Percentiles rank a stretch among this genome's conserved stretches.
phyloP scores from a whole-genome alignment of 2,797 vertebrate species.

The Chelon labrosus region DNA sequence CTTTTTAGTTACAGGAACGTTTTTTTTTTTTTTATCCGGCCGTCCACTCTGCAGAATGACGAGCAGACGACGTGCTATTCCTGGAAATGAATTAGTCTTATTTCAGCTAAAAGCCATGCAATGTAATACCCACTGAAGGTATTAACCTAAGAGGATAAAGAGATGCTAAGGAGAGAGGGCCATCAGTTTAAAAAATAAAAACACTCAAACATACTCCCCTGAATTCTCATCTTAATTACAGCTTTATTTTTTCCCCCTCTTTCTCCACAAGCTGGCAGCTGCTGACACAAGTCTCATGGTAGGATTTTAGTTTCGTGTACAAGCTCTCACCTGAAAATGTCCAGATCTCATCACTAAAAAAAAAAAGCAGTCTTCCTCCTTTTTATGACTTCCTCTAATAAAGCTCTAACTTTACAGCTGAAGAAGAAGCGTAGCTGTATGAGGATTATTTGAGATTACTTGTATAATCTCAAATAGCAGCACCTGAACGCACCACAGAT shows the following conservation, averaged over 20 bases:
- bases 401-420: background rate
- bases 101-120: slow-evolving; percentile 63
- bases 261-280: slow-evolving; percentile 25
- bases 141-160: slow-evolving; percentile 65
- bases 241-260: background rate
- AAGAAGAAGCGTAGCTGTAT: background rate
- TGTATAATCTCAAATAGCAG: too few relatives aligned
- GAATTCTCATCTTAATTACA: slow-evolving; percentile 40
- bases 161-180: slow-evolving; percentile 28
- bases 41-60: slow-evolving; percentile 26
- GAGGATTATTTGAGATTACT: background rate
- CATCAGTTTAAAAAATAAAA: slow-evolving; percentile 26
- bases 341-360: slow-evolving; percentile 10
- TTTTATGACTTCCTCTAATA: background rate
- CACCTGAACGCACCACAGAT: too few relatives aligned
- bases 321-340: background rate
- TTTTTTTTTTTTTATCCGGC: slow-evolving; percentile 10
- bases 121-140: slow-evolving; percentile 44
- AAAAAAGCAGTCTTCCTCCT: too few relatives aligned
- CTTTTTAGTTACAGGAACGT: slow-evolving; percentile 37
- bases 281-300: slow-evolving; percentile 12
- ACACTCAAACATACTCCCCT: background rate
- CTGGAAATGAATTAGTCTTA: slow-evolving; percentile 63
- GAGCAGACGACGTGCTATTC: slow-evolving; percentile 36
- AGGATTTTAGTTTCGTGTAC: background rate